phyloP scores from a whole-genome alignment of 1,140 invertebrate genomes.

The Oppia nitens region DNA sequence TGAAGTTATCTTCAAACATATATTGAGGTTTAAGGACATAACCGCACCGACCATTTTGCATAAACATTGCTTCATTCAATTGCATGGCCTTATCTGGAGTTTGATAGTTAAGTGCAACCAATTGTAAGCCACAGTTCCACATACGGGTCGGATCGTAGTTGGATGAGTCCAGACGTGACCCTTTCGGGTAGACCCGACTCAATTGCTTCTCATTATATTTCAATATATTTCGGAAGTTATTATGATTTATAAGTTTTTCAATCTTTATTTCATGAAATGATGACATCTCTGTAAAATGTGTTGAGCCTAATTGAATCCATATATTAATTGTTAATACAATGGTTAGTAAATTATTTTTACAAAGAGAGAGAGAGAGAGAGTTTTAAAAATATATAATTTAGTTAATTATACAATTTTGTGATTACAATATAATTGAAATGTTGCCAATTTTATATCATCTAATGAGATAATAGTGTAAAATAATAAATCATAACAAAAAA shows the following conservation, averaged over 20 bases:
- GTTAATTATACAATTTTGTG: too few relatives aligned
- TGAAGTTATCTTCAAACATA: conserved; percentile 61
- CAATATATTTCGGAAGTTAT: conserved; percentile 59
- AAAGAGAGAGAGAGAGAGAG: too few relatives aligned
- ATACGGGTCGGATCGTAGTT: conserved; percentile 89
- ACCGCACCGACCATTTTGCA: conserved; percentile 77
- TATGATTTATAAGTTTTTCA: conserved; percentile 66
- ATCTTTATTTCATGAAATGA: conserved; percentile 90
- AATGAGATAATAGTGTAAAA: too few relatives aligned
- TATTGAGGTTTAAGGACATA: conserved; percentile 82
- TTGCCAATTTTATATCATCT: too few relatives aligned
- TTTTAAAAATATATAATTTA: too few relatives aligned
- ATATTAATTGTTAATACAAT: too few relatives aligned
- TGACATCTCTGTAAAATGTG: conserved; percentile 80
- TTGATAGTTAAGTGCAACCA: conserved; percentile 96
- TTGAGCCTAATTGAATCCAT: too few relatives aligned
- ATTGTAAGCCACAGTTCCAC: conserved; percentile 89
- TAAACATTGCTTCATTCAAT: conserved; percentile 76
- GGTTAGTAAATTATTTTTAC: too few relatives aligned
- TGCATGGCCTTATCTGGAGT: conserved; percentile 91
- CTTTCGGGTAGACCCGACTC: conserved; percentile 73
- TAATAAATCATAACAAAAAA: too few relatives aligned
- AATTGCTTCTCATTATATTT: conserved; percentile 51
- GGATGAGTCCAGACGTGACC: conserved; percentile 81
- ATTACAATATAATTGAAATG: too few relatives aligned